These are phyloP conservation scores for Calameuta pallipes DNA, from an alignment of 2,888 invertebrate genomes.

Conservation along the genomic window DNA sequence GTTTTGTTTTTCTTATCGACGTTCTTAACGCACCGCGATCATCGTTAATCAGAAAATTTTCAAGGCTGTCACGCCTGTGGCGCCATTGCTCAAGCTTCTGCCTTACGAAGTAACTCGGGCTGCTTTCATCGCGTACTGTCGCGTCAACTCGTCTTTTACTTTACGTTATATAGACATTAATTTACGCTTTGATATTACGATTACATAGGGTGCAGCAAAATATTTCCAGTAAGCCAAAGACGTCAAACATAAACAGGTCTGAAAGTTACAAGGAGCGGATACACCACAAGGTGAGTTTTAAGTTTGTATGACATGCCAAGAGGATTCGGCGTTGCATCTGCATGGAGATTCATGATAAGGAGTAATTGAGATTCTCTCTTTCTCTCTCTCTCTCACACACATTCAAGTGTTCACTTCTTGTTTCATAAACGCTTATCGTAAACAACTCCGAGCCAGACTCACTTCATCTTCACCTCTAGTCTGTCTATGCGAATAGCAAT, in stretches of 20 bases:
- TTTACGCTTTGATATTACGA: conserved; percentile 33
- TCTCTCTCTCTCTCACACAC: too few species aligned
- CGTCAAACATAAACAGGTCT: conserved; percentile 72
- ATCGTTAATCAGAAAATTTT: conserved; percentile 2
- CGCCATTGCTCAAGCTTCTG: not conserved
- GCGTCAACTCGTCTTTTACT: not conserved
- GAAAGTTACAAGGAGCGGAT: conserved; percentile 80
- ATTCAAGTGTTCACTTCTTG: not conserved
- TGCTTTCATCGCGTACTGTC: not conserved
- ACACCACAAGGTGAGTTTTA: conserved; percentile 66
- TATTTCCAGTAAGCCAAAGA: conserved; percentile 66
- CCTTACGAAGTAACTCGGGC: not conserved
- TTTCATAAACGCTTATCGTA: not conserved
- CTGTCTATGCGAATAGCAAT: not conserved
- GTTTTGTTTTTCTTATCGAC: not conserved
- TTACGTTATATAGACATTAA: conserved; percentile 35
- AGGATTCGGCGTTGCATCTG: not conserved
- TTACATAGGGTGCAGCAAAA: conserved; percentile 63
- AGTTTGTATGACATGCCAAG: not conserved
- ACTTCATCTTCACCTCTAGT: not conserved
- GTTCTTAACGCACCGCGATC: not conserved
- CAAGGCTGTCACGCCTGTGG: too few species aligned
- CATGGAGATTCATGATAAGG: not conserved
- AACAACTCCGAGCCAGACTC: not conserved
- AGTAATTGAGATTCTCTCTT: not conserved